Conservation (phyloP, 2,888 invertebrate species). For the Acronicta alni region DNA sequence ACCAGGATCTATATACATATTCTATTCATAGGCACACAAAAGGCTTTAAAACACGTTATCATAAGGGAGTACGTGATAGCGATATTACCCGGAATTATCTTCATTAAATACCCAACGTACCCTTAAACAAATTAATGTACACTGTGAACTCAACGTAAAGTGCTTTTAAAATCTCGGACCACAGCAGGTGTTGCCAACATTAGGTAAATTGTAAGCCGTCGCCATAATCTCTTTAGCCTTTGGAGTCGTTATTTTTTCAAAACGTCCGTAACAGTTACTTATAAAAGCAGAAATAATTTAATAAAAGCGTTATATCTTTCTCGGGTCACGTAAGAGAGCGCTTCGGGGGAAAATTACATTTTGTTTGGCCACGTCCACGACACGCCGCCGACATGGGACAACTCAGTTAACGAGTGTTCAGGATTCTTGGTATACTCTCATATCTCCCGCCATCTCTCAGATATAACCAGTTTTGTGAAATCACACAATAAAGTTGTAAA, state of each 20-base stretch:
- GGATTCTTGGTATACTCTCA: conserved; percentile 83
- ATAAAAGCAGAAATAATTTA: conserved; percentile 86
- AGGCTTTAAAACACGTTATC: conserved; percentile 52
- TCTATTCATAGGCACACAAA: conserved; percentile 27
- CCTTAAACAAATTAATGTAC: conserved; percentile 63
- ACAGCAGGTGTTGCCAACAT: conserved; percentile 59
- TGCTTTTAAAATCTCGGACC: conserved; percentile 63
- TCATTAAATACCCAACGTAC: conserved; percentile 59
- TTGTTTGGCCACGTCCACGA: conserved; percentile 85
- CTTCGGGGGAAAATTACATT: conserved; percentile 87
- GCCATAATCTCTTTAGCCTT: conserved; percentile 75
- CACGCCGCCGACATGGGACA: conserved; percentile 81
- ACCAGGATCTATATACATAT: conserved; percentile 41
- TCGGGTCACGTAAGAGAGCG: conserved; percentile 87
- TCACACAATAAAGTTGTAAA: conserved; percentile 55
- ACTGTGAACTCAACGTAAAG: conserved; percentile 59
- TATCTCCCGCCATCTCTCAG: conserved; percentile 78
- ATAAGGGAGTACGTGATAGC: conserved; percentile 52
- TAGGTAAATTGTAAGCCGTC: conserved; percentile 64
- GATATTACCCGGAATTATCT: conserved; percentile 57
- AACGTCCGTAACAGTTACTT: conserved; percentile 79
- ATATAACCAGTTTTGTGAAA: conserved; percentile 64
- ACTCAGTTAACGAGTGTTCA: conserved; percentile 86
- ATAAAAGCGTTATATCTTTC: conserved; percentile 87
- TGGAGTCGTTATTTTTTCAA: conserved; percentile 75